Base-by-base conservation (phyloP, 2,797 vertebrate genomes). In the Coracias cyanogaster region DNA sequence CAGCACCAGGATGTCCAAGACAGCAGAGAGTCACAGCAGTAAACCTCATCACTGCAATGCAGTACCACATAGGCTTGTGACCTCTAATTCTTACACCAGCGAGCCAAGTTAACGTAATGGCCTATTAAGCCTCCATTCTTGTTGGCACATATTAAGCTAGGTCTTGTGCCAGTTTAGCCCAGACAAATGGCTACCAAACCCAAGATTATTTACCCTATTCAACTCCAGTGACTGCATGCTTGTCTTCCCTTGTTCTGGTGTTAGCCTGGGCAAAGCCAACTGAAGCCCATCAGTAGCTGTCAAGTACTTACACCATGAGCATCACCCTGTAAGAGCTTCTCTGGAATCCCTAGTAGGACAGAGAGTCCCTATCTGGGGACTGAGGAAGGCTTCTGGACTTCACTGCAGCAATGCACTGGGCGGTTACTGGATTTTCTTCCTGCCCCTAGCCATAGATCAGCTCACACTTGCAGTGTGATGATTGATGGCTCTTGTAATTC, bases 341-440 rank as follows among this genome's bases (percentile, higher is more conserved):
- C 48, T 69, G 66, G 10, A 6, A 49, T 6, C 24, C 12, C 58
- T 14, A 2, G 16, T 45, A n/a, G 66, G 58, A 58, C 43, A 70
- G 48, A n/a, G 7, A 49, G 65, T 29, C 14, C 7, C 25, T 28
- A 13, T 35, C 1, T 55, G 31, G 45, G 51, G 45, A 21, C n/a
- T 15, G 12, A 28, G 37, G 21, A 67, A 77, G 7, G 8, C 6
- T 76, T 76, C 77, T 37, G 48, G 51, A 17, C 31, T 26, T 70
- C 39, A 28, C 39, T 86, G 48, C 60, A 73, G 62, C 8, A 15
- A 8, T 3, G 4, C 0, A 0, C 0, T 35, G 20, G 5, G 24
- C 45, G 15, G 6, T 33, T 45, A 10, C 46, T 57, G 73, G 66
- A 37, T 84, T 79, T 94, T 82, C 35, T 62, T 57, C 73, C 62